A percentile compares a stretch with the other conserved stretches of the same genome.
Evolutionary conservation across 2,888 invertebrate species (phyloP).

Genomic region (Torymus tubicola): DNA sequence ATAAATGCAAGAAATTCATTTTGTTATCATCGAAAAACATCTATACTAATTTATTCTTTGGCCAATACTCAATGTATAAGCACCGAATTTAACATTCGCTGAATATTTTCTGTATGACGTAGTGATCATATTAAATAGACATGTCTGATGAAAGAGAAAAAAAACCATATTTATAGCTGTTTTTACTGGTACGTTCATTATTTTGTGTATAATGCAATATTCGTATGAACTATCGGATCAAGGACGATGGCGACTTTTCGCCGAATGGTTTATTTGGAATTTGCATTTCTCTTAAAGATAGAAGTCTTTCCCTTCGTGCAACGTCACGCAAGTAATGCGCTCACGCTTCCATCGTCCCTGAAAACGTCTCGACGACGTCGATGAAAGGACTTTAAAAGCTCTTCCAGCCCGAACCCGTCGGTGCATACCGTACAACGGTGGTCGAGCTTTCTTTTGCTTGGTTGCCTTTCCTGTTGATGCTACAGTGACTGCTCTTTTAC

Average conservation of each 20-base stretch:
- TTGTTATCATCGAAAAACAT: too few species aligned
- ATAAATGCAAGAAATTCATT: too few species aligned
- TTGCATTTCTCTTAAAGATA: conserved; percentile 49
- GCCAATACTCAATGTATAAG: neutral
- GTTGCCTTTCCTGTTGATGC: neutral
- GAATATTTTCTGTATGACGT: conserved; percentile 16
- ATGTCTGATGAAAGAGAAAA: neutral
- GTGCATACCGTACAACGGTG: conserved; percentile 5
- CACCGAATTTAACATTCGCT: too few species aligned
- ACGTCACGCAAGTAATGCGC: conserved; percentile 31
- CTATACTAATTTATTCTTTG: too few species aligned
- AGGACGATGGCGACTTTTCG: conserved; percentile 22
- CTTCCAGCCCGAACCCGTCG: conserved; percentile 39
- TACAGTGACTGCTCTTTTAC: neutral
- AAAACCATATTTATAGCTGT: neutral
- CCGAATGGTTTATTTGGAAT: conserved; percentile 47
- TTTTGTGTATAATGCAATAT: conserved; percentile 43
- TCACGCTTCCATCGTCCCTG: conserved; percentile 9
- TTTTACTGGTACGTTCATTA: neutral
- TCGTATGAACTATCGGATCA: conserved; percentile 23
- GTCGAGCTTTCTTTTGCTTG: conserved; percentile 25
- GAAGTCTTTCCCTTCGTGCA: conserved; percentile 50
- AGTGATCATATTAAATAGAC: conserved; percentile 23
- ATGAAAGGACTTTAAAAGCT: conserved; percentile 55
- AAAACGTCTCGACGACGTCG: conserved; percentile 46